Evolutionary conservation across 2,888 invertebrate genomes (phyloP).

Genomic region (Pandemis cinnamomeana): DNA sequence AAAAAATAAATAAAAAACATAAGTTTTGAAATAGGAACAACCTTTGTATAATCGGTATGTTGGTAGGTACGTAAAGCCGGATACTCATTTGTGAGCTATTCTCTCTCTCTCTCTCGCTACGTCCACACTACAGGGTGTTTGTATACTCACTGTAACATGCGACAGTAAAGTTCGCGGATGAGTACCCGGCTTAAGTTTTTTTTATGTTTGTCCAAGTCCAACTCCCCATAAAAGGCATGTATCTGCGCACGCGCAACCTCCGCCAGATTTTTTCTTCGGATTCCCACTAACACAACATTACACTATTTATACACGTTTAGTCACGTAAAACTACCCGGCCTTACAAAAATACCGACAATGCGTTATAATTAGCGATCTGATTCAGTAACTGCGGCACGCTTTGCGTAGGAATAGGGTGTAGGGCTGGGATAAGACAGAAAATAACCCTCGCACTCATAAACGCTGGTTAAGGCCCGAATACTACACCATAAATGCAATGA

Average conservation of each 20-base stretch:
- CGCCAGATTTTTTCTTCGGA: not conserved
- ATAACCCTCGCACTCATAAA: not conserved
- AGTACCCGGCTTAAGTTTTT: no score
- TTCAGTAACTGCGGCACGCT: slow-evolving; percentile 18
- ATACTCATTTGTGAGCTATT: no score
- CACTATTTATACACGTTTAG: slow-evolving; percentile 30
- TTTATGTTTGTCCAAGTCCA: not conserved
- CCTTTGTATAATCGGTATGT: no score
- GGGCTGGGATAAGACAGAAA: not conserved
- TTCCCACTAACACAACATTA: not conserved
- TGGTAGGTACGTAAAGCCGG: no score
- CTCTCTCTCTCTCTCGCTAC: no score
- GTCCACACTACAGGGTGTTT: no score
- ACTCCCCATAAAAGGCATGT: slow-evolving; percentile 3
- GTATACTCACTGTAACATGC: no score
- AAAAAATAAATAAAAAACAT: no score
- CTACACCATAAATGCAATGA: no score
- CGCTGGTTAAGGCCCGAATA: no score
- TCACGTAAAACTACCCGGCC: slow-evolving; percentile 10
- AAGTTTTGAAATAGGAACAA: no score
- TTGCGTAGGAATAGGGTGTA: slow-evolving; percentile 1
- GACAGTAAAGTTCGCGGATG: no score
- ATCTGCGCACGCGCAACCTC: not conserved
- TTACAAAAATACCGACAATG: slow-evolving; percentile 33
- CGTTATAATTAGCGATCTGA: slow-evolving; percentile 34